phyloP scores from a whole-genome alignment of 2,888 invertebrate genomes.

The Dicyrtomina minuta region DNA sequence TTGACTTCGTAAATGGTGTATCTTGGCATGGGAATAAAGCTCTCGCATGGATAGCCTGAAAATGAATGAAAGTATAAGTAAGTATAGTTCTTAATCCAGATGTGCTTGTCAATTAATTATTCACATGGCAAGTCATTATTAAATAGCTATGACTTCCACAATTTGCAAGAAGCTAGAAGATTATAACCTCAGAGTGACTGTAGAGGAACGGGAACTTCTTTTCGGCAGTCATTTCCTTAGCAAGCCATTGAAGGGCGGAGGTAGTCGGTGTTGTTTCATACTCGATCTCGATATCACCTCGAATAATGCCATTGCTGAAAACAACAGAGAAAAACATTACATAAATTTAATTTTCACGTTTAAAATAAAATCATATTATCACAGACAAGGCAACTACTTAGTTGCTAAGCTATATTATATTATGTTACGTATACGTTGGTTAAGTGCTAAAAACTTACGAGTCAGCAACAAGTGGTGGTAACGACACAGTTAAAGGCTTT shows the following conservation, averaged over 20 bases:
- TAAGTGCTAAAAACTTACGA: slow-evolving; percentile 11
- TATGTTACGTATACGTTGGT: too few relatives aligned
- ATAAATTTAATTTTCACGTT: neutral
- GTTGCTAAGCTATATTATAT: too few relatives aligned
- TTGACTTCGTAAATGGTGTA: slow-evolving; percentile 82
- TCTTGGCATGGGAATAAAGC: slow-evolving; percentile 91
- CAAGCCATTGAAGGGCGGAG: slow-evolving; percentile 85
- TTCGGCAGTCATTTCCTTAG: slow-evolving; percentile 81
- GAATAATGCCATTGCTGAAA: neutral
- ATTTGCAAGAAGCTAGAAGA: neutral
- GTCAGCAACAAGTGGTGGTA: slow-evolving; percentile 55
- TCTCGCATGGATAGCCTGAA: slow-evolving; percentile 81
- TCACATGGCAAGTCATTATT: too few relatives aligned
- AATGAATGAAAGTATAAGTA: slow-evolving; percentile 52
- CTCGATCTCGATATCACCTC: slow-evolving; percentile 61
- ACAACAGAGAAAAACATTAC: neutral
- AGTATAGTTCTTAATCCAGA: too few relatives aligned
- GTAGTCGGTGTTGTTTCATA: slow-evolving; percentile 76
- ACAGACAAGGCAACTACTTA: too few relatives aligned
- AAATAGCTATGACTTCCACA: too few relatives aligned
- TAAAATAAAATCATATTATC: too few relatives aligned
- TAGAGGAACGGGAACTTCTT: slow-evolving; percentile 81
- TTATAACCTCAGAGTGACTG: slow-evolving; percentile 72
- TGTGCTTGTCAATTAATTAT: too few relatives aligned
- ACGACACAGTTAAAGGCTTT: slow-evolving; percentile 70